These are phyloP conservation scores for Conus canariensis DNA, from an alignment of 2,888 invertebrate species.

Conservation along the genomic window DNA sequence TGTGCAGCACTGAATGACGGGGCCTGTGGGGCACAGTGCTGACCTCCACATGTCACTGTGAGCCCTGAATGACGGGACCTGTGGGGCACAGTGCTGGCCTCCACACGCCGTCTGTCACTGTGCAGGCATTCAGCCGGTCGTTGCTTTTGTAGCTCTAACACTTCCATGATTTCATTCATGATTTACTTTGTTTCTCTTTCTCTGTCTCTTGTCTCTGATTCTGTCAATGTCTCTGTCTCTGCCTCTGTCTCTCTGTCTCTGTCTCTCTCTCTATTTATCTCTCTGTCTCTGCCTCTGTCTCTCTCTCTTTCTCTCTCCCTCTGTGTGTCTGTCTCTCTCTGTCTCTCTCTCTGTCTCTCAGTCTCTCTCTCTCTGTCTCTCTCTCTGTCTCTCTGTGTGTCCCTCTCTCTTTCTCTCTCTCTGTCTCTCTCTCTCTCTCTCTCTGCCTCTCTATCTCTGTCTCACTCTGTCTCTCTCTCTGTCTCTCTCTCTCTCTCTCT, in stretches of 20 bases:
- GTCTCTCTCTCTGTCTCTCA: background rate
- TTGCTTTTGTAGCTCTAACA: too few species aligned
- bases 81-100: too few species aligned
- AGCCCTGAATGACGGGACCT: too few species aligned
- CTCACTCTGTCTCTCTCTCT: too few species aligned
- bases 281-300: background rate
- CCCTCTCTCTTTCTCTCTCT: constrained; percentile 28
- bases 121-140: too few species aligned
- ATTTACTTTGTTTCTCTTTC: background rate
- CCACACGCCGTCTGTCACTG: too few species aligned
- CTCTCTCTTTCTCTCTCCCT: background rate
- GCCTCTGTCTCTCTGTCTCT: background rate
- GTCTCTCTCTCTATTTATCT: constrained; percentile 5
- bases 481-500: constrained; percentile 5
- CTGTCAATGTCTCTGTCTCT: constrained; percentile 1
- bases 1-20: too few species aligned
- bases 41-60: too few species aligned
- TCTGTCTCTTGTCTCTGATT: background rate
- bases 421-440: constrained; percentile 35
- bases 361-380: background rate
- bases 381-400: constrained; percentile 33
- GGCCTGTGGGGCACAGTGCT: too few species aligned
- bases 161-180: too few species aligned
- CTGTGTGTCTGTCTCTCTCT: background rate
- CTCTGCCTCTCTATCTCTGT: background rate